Conservation (phyloP, 2,113 vertebrate species). For the Periophthalmus modestus region DNA sequence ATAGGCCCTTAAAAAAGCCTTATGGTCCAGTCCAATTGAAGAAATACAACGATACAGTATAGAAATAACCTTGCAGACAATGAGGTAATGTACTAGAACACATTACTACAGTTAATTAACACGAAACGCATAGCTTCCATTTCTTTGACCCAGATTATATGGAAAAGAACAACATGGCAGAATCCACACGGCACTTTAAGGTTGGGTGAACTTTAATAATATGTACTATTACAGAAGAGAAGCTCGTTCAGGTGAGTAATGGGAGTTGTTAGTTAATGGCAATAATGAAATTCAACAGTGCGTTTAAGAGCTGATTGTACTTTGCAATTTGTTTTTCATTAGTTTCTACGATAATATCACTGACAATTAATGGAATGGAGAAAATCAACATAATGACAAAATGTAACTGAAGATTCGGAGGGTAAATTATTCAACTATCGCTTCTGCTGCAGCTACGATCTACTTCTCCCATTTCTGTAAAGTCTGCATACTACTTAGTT, state of each 20-base stretch:
- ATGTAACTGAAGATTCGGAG: neutral
- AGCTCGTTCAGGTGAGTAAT: conserved; percentile 9
- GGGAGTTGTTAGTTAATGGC: conserved; percentile 3
- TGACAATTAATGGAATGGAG: neutral
- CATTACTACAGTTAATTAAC: neutral
- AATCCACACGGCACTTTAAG: neutral
- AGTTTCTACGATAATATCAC: conserved; percentile 5
- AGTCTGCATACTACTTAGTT: neutral
- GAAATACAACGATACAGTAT: conserved; percentile 17
- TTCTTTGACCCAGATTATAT: conserved; percentile 8
- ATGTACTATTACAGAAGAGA: conserved; percentile 1
- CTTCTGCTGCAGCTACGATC: neutral
- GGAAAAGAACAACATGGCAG: neutral
- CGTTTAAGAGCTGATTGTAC: conserved; percentile 1
- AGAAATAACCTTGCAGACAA: conserved; percentile 1
- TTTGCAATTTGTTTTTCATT: conserved; percentile 10
- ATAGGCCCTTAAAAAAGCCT: conserved; percentile 1
- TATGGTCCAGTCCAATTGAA: conserved; percentile 17
- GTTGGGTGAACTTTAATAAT: conserved; percentile 11
- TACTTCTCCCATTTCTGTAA: neutral
- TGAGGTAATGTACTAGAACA: neutral
- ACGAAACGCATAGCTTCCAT: neutral
- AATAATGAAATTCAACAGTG: conserved; percentile 6
- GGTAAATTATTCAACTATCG: neutral
- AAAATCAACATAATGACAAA: neutral